Percentiles rank a stretch among this genome's conserved stretches.
Evolutionary conservation across 2,113 vertebrate species (phyloP).

Genomic region (Oriolus oriolus): DNA sequence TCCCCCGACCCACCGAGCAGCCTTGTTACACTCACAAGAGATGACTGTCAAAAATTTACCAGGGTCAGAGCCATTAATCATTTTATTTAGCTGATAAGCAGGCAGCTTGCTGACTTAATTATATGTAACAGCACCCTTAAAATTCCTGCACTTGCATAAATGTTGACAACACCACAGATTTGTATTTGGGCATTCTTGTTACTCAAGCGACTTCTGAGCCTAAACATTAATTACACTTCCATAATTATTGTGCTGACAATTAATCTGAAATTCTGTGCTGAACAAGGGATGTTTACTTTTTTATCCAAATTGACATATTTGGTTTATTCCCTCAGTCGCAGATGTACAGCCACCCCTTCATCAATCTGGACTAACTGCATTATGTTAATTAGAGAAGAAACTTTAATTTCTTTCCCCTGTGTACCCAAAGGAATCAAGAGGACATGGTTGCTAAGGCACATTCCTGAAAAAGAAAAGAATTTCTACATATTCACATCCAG

Average conservation of each 20-base stretch:
- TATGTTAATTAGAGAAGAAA: conserved; percentile 53
- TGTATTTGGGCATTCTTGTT: conserved; percentile 14
- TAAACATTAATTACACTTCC: conserved; percentile 59
- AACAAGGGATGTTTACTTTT: conserved; percentile 42
- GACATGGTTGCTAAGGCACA: conserved; percentile 16
- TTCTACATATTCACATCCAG: background rate
- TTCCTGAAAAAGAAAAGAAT: background rate
- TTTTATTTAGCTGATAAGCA: conserved; percentile 56
- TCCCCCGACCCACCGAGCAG: background rate
- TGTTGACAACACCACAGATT: conserved; percentile 42
- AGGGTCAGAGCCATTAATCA: conserved; percentile 29
- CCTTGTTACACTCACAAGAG: background rate
- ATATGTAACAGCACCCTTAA: conserved; percentile 26
- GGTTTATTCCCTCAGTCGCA: conserved; percentile 52
- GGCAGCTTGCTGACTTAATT: conserved; percentile 56
- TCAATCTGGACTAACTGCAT: conserved; percentile 11
- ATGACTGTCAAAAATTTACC: conserved; percentile 18
- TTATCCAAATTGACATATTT: conserved; percentile 44
- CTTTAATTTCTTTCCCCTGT: conserved; percentile 25
- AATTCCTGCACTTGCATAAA: conserved; percentile 21
- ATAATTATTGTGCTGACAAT: conserved; percentile 58
- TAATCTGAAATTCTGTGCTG: conserved; percentile 38
- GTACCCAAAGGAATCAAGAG: background rate
- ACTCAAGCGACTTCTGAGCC: conserved; percentile 22
- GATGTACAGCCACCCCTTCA: conserved; percentile 17